phyloP scores from a whole-genome alignment of 2,113 vertebrate species.

The Rynchops niger region DNA sequence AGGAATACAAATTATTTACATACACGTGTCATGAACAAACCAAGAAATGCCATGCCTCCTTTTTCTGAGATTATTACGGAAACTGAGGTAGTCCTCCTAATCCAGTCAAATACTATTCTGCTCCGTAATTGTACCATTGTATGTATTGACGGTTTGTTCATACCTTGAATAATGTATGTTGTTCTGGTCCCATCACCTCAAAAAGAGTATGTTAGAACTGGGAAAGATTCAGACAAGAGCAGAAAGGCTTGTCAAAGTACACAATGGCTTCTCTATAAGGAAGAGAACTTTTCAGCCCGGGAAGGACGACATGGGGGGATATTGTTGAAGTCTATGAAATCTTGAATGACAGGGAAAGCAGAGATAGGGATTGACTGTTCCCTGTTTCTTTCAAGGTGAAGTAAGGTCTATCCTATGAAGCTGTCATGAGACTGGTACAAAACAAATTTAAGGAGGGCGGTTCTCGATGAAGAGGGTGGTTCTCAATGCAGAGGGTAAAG shows the following conservation, averaged over 20 bases:
- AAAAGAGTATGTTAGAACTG: background rate
- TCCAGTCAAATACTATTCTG: background rate
- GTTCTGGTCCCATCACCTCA: background rate
- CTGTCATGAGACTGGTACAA: background rate
- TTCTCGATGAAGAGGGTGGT: background rate
- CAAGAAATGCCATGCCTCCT: background rate
- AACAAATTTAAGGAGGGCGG: background rate
- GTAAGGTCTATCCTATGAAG: background rate
- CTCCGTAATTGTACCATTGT: background rate
- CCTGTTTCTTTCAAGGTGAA: background rate
- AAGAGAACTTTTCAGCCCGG: background rate
- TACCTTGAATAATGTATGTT: background rate
- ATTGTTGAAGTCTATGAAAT: background rate
- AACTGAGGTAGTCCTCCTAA: background rate
- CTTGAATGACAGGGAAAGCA: background rate
- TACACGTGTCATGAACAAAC: background rate
- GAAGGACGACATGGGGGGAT: background rate
- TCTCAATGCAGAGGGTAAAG: background rate
- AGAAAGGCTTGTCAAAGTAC: background rate
- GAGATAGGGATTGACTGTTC: background rate
- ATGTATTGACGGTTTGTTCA: background rate
- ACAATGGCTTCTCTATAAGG: background rate
- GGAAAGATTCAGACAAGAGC: background rate
- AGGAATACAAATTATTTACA: background rate
- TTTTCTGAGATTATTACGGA: background rate